Percentiles rank a stretch among this genome's conserved stretches.
These are phyloP conservation scores for Cylindroiulus punctatus DNA, from an alignment of 2,888 invertebrate species.

Conservation along the genomic window DNA sequence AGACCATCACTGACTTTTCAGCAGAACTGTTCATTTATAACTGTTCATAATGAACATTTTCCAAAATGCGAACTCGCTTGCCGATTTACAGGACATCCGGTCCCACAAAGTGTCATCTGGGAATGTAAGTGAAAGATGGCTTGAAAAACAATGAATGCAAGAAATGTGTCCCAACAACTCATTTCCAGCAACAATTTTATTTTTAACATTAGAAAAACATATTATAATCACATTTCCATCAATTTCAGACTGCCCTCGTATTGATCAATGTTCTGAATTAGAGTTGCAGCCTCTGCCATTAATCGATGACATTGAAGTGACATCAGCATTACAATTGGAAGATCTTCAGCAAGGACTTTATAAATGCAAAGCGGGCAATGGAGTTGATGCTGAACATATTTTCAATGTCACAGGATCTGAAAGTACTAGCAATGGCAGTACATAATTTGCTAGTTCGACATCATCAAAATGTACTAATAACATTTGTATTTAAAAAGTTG, in stretches of 20 bases:
- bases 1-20: constrained; percentile 6
- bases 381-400: background rate
- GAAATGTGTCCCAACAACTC: too few species aligned
- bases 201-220: background rate
- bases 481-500: background rate
- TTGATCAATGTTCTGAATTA: background rate
- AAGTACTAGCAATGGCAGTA: background rate
- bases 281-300: background rate
- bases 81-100: constrained; percentile 14
- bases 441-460: background rate
- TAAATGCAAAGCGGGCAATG: background rate
- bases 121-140: background rate
- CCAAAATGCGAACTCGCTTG: constrained; percentile 22
- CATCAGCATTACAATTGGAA: background rate
- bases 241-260: background rate
- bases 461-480: background rate
- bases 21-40: background rate
- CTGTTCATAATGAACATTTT: constrained; percentile 16
- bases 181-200: too few species aligned
- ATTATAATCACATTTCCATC: background rate
- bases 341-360: background rate
- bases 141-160: too few species aligned
- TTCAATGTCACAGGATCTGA: constrained; percentile 34
- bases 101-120: background rate
- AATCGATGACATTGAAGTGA: background rate